Evolutionary conservation across 2,888 invertebrate genomes (phyloP), one percentile per base, ranked within the genome.

Genomic region (Leptopilina myrica): DNA sequence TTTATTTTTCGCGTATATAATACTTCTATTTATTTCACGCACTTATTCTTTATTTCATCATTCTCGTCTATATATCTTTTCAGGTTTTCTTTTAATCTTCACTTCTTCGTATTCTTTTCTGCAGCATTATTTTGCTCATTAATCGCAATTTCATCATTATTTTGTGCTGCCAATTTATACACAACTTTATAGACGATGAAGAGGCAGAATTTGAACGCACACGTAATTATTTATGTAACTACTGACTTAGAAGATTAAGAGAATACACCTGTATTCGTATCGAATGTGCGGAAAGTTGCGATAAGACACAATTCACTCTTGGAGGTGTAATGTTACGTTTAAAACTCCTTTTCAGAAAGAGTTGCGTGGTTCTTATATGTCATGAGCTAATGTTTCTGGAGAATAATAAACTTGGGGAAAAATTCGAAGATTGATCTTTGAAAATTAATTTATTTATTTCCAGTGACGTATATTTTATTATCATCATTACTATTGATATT

Each of bases 221-320:
- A 14, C 33, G 9, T 64, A 64, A 76, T 64, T 76, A 64, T 64
- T 76, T 64, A 76, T 40, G 40, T 64, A 76, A 76, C 76, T 64
- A 33, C 76, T 8, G 33, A 76, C 64, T 64, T 64, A 14, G 43
- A n/a, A 64, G 8, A 62, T 76, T 76, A 64, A 76, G 49, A 76
- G 64, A 26, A 76, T 73, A 73, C 33, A 56, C 64, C 59, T 67
- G 59, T 46, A 73, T 62, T 79, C 65, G 49, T 80, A 65, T 75
- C 78, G 80, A 81, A 81, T 78, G 75, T 11, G 73, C 56, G 33
- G 56, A 73, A 56, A 73, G 73, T 73, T 73, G 56, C 53, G 40
- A 73, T 73, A 77, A 79, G 81, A 82, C 82, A 78, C 80, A 81
- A 33, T 79, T 79, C 79, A 78, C 82, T 81, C 81, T 79, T 76